These are phyloP conservation scores for Formica aserva DNA, from an alignment of 2,888 invertebrate species.

Conservation along the genomic window DNA sequence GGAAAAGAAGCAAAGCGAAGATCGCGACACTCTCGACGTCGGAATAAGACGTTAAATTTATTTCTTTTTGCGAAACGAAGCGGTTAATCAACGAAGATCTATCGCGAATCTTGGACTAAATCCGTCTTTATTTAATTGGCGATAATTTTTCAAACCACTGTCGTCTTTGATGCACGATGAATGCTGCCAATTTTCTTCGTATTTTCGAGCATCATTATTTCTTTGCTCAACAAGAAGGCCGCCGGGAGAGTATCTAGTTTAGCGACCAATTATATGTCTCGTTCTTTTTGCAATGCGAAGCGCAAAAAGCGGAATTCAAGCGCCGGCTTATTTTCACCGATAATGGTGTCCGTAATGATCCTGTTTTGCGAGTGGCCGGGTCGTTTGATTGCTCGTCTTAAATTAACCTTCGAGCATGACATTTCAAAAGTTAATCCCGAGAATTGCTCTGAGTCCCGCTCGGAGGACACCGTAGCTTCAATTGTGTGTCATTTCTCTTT, in stretches of 20 bases:
- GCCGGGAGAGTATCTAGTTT: conserved; percentile 15
- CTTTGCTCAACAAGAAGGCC: conserved; percentile 4
- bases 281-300: background rate
- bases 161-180: background rate
- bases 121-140: background rate
- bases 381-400: conserved; percentile 4
- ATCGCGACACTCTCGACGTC: background rate
- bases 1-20: background rate
- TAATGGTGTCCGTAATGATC: conserved; percentile 32
- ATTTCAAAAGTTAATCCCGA: background rate
- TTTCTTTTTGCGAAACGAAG: conserved; percentile 8
- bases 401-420: conserved; percentile 16
- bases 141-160: conserved; percentile 8
- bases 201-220: conserved; percentile 36
- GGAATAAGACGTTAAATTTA: background rate
- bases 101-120: background rate
- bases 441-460: background rate
- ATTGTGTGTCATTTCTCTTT: background rate
- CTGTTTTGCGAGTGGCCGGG: background rate
- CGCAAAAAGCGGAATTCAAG: conserved; percentile 31
- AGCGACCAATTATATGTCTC: conserved; percentile 23
- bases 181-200: conserved; percentile 7
- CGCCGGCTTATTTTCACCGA: conserved; percentile 25
- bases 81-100: background rate
- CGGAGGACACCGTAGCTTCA: background rate